A percentile compares a stretch with the other conserved stretches of the same genome.
phyloP scores from a whole-genome alignment of 2,113 vertebrate genomes.

The Stigmatopora nigra region DNA sequence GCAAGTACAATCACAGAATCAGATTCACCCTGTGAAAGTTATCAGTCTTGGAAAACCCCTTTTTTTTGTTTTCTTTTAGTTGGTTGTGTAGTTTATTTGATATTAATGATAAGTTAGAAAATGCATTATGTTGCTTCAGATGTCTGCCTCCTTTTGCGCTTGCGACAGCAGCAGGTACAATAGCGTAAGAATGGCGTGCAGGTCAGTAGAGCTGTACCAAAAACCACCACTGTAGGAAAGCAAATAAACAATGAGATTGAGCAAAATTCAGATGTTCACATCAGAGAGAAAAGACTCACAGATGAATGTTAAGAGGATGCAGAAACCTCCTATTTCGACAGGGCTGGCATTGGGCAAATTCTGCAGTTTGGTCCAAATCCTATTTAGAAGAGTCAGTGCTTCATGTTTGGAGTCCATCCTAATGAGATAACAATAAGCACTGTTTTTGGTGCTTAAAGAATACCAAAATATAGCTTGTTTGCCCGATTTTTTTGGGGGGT shows the following conservation, averaged over 20 bases:
- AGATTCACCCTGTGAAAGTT: background rate
- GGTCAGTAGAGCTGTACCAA: constrained; percentile 37
- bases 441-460: background rate
- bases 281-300: constrained; percentile 66
- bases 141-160: background rate
- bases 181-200: constrained; percentile 52
- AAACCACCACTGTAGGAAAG: constrained; percentile 50
- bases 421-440: background rate
- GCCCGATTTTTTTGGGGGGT: too few species aligned
- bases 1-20: background rate
- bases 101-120: background rate
- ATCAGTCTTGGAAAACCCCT: background rate
- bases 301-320: constrained; percentile 80
- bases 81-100: background rate
- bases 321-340: constrained; percentile 76
- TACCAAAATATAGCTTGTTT: too few species aligned
- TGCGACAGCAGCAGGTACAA: constrained; percentile 42
- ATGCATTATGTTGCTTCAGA: constrained; percentile 30
- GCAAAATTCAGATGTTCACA: background rate
- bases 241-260: background rate
- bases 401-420: constrained; percentile 69
- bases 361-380: constrained; percentile 78
- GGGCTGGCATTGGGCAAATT: constrained; percentile 72
- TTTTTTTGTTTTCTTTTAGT: background rate
- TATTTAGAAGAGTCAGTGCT: constrained; percentile 63